Base-by-base conservation (phyloP, 2,888 invertebrate species). In the Lepidocyrtinus sp. region DNA sequence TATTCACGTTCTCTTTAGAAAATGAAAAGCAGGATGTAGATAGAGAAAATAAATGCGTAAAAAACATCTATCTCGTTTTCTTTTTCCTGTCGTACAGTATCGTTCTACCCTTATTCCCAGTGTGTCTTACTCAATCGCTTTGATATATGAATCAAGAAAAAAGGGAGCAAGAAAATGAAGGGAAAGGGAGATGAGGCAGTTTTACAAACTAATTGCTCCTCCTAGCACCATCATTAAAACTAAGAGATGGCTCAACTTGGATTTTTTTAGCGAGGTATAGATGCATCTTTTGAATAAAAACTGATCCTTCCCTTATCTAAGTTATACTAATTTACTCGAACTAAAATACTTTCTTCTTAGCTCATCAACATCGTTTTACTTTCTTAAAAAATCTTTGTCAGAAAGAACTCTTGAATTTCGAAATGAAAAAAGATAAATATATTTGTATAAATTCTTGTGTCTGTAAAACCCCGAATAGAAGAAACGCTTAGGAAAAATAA, bases 61-160 rank as follows among this genome's bases (percentile, higher is more conserved):
- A 36, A 36, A 27, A 25, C 36, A 36, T 55, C 55, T 55, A 7
- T 55, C n/a, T 55, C 36, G 12, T 62, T 25, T 21, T 22, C 25
- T 22, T 21, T 22, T 62, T 25, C 22, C 62, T 62, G 21, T 62
- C 22, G 22, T 62, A n/a, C n/a, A n/a, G n/a, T n/a, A n/a, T n/a
- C n/a, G n/a, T n/a, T n/a, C n/a, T n/a, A n/a, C n/a, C n/a, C 62
- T 17, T 19, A 59, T 59, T 24, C 27, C 36, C 19, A 12, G 25
- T 65, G 25, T 9, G 65, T 65, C 65, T 74, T 27, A 46, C 19
- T 67, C 59, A 74, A 45, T 74, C 24, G 22, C 25, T 25, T 62
- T 62, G 62, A 62, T 62, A 61, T 68, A 21, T 19, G 45, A 55
- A 55, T 55, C 55, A 55, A 55, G 55, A n/a, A 55, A 36, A 36